These are phyloP conservation scores for Rhinichthys klamathensis DNA, from an alignment of 2,113 vertebrate species.

Conservation along the genomic window DNA sequence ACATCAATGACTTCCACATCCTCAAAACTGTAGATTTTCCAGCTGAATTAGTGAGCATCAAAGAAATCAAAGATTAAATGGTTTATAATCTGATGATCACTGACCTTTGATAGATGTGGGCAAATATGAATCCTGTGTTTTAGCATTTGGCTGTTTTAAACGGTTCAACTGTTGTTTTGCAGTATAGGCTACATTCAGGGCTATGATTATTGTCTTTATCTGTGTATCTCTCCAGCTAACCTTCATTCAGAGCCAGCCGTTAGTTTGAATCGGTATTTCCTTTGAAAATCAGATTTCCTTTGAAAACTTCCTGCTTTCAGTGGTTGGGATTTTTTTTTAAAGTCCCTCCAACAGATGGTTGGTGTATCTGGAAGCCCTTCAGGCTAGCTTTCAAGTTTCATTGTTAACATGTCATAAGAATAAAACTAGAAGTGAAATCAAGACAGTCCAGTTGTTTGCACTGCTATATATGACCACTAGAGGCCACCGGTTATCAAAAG, in stretches of 20 bases:
- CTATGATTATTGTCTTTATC: not conserved
- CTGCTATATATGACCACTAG: not conserved
- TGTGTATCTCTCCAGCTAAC: not conserved
- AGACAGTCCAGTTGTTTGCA: not conserved
- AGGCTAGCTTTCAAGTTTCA: not conserved
- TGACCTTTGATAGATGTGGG: not conserved
- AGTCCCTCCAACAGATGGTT: not conserved
- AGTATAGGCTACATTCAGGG: not conserved
- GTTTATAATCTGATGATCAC: not conserved
- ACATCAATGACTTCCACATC: constrained; percentile 1
- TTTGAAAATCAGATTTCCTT: not conserved
- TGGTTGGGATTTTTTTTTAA: not conserved
- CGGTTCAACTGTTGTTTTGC: not conserved
- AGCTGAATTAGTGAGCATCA: not conserved
- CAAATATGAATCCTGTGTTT: not conserved
- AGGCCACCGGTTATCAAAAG: not conserved
- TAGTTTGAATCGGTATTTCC: not conserved
- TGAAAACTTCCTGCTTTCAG: not conserved
- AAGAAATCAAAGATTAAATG: not conserved
- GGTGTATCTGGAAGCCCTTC: not conserved
- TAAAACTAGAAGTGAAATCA: not conserved
- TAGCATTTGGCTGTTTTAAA: not conserved
- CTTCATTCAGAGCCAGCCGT: not conserved
- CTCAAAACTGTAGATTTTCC: not conserved
- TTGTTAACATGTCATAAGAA: not conserved